These are phyloP conservation scores for Crocodylus rhombifer DNA, from an alignment of 2,797 vertebrate genomes.

Conservation along the genomic window DNA sequence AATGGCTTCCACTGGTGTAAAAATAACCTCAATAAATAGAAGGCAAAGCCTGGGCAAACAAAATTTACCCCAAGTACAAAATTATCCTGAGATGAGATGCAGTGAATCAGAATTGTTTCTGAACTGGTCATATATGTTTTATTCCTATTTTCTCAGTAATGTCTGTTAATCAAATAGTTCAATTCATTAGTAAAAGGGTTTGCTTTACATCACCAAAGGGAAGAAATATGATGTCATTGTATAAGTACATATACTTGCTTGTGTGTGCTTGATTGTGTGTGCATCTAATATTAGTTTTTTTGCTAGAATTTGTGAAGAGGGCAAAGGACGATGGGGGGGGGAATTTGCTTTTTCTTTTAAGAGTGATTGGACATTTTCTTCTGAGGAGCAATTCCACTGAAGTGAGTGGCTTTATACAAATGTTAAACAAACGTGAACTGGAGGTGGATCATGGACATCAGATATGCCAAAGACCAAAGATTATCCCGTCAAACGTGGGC, in stretches of 20 bases:
- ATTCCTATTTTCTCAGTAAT: neutral
- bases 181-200: neutral
- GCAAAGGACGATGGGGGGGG: too few species aligned
- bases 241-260: neutral
- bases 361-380: conserved; percentile 49
- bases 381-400: conserved; percentile 33
- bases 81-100: neutral
- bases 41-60: neutral
- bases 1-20: conserved; percentile 50
- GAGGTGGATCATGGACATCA: neutral
- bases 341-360: neutral
- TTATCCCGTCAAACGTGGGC: neutral
- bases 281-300: conserved; percentile 15
- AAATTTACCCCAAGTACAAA: neutral
- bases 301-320: too few species aligned
- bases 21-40: conserved; percentile 57
- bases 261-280: neutral
- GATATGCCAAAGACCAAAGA: conserved; percentile 13
- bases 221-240: conserved; percentile 15
- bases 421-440: conserved; percentile 20
- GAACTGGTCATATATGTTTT: conserved; percentile 6
- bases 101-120: neutral
- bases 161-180: conserved; percentile 9
- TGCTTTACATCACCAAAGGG: conserved; percentile 10
- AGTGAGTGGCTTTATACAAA: conserved; percentile 33